phyloP scores from a whole-genome alignment of 2,888 invertebrate species.

The Eupithecia abbreviata region DNA sequence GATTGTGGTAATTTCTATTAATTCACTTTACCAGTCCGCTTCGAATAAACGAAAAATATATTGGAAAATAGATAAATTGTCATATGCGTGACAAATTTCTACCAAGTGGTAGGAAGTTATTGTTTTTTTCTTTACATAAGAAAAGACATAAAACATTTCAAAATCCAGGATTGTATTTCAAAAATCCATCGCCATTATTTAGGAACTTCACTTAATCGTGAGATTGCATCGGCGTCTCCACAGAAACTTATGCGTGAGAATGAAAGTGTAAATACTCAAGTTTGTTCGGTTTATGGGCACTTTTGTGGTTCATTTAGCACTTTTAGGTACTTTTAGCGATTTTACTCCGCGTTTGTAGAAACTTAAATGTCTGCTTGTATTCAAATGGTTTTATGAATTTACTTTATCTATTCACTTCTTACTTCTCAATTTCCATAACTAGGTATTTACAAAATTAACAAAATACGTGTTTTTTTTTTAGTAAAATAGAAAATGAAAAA shows the following conservation, averaged over 20 bases:
- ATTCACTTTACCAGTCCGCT: too few relatives aligned
- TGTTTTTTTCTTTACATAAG: too few relatives aligned
- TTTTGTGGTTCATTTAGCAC: neutral
- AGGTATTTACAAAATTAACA: too few relatives aligned
- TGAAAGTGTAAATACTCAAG: constrained; percentile 33
- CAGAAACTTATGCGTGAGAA: constrained; percentile 27
- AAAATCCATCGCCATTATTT: neutral
- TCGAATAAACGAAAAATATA: too few relatives aligned
- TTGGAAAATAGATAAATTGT: too few relatives aligned
- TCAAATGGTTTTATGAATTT: neutral
- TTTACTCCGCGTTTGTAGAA: neutral
- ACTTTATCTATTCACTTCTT: neutral
- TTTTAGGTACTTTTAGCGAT: neutral
- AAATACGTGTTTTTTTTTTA: too few relatives aligned
- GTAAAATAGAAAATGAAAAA: too few relatives aligned
- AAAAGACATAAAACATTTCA: neutral
- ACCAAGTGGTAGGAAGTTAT: too few relatives aligned
- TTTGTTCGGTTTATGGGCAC: constrained; percentile 21
- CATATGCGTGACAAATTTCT: too few relatives aligned
- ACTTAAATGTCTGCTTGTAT: neutral
- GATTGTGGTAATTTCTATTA: too few relatives aligned
- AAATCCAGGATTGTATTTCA: neutral
- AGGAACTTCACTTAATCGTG: neutral
- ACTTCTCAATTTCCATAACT: too few relatives aligned
- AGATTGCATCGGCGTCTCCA: neutral